phyloP scores from a whole-genome alignment of 35 echinoderm and acorn worm species.

The Acanthaster planci region DNA sequence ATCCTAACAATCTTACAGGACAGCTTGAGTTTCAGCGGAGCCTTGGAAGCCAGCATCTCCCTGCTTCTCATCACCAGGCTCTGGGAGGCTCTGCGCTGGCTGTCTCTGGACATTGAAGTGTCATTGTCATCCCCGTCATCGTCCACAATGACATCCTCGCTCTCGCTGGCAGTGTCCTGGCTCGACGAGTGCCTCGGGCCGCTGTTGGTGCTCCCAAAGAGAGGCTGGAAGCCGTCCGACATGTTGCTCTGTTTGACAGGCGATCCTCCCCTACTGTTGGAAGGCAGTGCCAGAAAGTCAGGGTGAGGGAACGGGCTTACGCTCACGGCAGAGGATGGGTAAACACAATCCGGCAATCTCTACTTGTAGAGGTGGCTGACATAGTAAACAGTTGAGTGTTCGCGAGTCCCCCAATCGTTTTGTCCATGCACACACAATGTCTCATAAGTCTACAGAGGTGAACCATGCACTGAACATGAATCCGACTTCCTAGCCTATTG shows the following conservation, averaged over 20 bases:
- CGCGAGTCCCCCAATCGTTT: too few species aligned
- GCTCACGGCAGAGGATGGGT: too few species aligned
- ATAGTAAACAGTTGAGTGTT: too few species aligned
- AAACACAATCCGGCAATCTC: too few species aligned
- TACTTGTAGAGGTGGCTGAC: too few species aligned
- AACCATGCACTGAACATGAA: too few species aligned
- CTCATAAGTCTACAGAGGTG: too few species aligned
- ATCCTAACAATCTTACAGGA: conserved; percentile 72
- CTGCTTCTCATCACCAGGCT: not conserved
- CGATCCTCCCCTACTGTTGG: conserved; percentile 49
- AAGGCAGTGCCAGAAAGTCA: not conserved
- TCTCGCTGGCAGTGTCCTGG: conserved; percentile 17
- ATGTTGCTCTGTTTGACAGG: conserved; percentile 4
- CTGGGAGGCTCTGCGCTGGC: not conserved
- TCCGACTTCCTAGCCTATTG: too few species aligned
- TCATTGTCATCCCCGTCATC: conserved; percentile 34
- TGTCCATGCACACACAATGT: too few species aligned
- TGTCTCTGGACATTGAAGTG: conserved; percentile 35
- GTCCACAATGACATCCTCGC: conserved; percentile 78
- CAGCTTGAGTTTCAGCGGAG: conserved; percentile 84
- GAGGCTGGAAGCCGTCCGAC: conserved; percentile 38
- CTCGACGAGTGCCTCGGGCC: not conserved
- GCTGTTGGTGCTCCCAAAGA: conserved; percentile 8
- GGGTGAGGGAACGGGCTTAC: too few species aligned
- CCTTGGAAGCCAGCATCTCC: conserved; percentile 59